phyloP scores from a whole-genome alignment of 2,888 invertebrate genomes.

The Tromatobia lineatoria region DNA sequence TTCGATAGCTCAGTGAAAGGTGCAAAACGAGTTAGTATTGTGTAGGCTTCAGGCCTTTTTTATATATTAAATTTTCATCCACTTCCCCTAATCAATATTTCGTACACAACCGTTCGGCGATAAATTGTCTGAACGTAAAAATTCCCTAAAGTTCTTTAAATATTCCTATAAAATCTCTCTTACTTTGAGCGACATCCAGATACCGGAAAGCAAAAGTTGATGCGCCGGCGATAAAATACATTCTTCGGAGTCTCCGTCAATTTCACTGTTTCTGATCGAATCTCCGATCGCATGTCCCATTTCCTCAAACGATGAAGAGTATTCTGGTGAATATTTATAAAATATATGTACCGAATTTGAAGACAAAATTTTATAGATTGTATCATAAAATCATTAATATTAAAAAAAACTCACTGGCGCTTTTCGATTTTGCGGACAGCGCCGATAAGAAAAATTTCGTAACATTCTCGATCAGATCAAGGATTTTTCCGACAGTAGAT shows the following conservation, averaged over 20 bases:
- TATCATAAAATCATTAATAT: not conserved
- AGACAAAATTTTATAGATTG: not conserved
- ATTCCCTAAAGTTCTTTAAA: not conserved
- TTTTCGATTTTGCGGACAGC: conserved; percentile 74
- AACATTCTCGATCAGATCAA: conserved; percentile 76
- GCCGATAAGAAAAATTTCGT: conserved; percentile 77
- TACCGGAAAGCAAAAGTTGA: conserved; percentile 90
- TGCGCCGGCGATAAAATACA: conserved; percentile 88
- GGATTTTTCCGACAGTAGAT: conserved; percentile 59
- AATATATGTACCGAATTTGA: not conserved
- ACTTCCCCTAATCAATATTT: too few species aligned
- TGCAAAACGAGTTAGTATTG: too few species aligned
- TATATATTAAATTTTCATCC: too few species aligned
- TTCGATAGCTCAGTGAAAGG: too few species aligned
- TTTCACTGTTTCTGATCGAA: conserved; percentile 85
- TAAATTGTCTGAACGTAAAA: not conserved
- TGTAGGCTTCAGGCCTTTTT: too few species aligned
- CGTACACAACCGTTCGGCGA: too few species aligned
- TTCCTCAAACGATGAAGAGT: conserved; percentile 91
- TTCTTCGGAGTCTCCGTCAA: conserved; percentile 82
- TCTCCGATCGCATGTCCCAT: conserved; percentile 91
- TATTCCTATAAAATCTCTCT: conserved; percentile 27
- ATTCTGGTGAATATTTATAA: conserved; percentile 77
- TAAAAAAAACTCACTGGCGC: conserved; percentile 39
- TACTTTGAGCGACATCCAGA: conserved; percentile 93